Percentiles rank a stretch among this genome's conserved stretches.
phyloP scores from a whole-genome alignment of 2,888 invertebrate species.

The Rutpela maculata region DNA sequence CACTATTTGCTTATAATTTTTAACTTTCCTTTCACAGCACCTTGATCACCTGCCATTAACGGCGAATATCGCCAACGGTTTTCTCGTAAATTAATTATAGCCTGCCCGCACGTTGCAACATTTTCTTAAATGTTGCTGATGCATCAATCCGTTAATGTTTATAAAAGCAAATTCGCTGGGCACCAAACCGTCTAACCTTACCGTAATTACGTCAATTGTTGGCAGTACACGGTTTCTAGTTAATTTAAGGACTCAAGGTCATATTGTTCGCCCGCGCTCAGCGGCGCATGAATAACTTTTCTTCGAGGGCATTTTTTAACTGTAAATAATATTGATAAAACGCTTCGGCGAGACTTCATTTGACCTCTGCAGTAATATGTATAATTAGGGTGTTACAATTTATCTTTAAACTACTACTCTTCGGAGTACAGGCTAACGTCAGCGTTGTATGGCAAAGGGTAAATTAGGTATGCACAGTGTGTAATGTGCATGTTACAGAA shows the following conservation, averaged over 20 bases:
- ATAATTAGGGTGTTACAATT: too few species aligned
- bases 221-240: conserved; percentile 44
- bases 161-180: conserved; percentile 49
- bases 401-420: too few species aligned
- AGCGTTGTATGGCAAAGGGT: too few species aligned
- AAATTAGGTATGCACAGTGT: too few species aligned
- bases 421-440: too few species aligned
- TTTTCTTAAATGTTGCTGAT: conserved; percentile 21
- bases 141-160: conserved; percentile 27
- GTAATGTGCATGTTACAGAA: too few species aligned
- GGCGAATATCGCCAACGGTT: conserved; percentile 14
- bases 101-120: not conserved
- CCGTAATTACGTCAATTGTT: conserved; percentile 44
- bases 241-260: conserved; percentile 46
- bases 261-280: conserved; percentile 12
- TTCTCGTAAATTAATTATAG: not conserved
- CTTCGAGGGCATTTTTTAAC: conserved; percentile 10
- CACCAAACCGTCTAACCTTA: conserved; percentile 61
- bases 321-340: not conserved
- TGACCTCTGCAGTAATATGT: not conserved
- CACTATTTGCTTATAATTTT: not conserved
- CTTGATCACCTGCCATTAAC: conserved; percentile 23
- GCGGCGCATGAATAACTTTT: conserved; percentile 31
- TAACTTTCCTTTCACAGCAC: not conserved
- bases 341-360: not conserved